Evolutionary conservation across 2,888 invertebrate genomes (phyloP).

Genomic region (Exocentrus adspersus): DNA sequence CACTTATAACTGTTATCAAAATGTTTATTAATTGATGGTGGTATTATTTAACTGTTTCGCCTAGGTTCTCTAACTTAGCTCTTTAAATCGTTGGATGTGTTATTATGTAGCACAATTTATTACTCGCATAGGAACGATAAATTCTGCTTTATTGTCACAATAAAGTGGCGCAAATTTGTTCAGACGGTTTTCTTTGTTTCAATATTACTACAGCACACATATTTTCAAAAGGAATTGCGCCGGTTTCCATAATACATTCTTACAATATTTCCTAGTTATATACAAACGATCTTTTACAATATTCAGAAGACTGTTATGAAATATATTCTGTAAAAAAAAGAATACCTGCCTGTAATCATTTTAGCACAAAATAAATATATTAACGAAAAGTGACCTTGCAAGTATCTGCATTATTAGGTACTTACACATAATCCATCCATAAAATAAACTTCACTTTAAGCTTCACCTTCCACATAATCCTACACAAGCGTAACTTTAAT

Average conservation of each 20-base stretch:
- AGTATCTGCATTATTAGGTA: no score
- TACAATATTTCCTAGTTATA: no score
- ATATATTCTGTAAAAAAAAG: no score
- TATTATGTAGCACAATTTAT: background rate
- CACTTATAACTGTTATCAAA: slow-evolving; percentile 7
- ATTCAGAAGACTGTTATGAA: no score
- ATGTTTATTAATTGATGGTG: slow-evolving; percentile 9
- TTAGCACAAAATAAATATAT: no score
- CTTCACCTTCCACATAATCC: no score
- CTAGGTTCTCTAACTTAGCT: background rate
- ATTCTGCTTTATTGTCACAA: slow-evolving; percentile 2
- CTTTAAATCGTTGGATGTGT: slow-evolving; percentile 4
- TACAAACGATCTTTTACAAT: no score
- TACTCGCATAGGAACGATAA: slow-evolving; percentile 6
- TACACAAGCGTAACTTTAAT: background rate
- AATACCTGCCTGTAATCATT: no score
- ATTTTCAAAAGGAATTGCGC: background rate
- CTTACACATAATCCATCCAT: no score
- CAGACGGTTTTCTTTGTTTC: background rate
- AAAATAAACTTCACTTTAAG: no score
- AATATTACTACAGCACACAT: background rate
- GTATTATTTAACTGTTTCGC: slow-evolving; percentile 9
- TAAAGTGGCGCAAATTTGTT: slow-evolving; percentile 11
- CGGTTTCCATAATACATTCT: no score
- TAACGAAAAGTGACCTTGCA: no score